Evolutionary conservation across 2,113 vertebrate genomes (phyloP).

Genomic region (Podocnemis expansa): DNA sequence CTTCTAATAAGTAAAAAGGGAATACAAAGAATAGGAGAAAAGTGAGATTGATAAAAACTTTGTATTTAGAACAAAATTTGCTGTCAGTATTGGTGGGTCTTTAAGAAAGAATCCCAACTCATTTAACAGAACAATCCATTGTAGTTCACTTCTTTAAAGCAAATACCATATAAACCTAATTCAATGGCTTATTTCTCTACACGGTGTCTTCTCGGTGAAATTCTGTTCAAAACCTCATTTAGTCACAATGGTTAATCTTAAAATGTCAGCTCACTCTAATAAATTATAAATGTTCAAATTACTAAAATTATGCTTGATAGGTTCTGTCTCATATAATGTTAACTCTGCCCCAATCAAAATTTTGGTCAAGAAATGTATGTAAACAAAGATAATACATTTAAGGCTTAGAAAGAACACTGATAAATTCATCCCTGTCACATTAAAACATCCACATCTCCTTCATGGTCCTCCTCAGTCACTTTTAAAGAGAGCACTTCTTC

Average conservation of each 20-base stretch:
- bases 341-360: slow-evolving; percentile 71
- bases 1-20: background rate
- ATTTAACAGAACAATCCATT: background rate
- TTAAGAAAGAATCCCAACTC: background rate
- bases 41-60: background rate
- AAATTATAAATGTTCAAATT: slow-evolving; percentile 22
- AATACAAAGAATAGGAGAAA: background rate
- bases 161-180: background rate
- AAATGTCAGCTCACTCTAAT: slow-evolving; percentile 45
- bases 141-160: background rate
- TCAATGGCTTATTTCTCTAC: background rate
- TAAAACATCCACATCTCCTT: slow-evolving; percentile 93
- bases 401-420: slow-evolving; percentile 90
- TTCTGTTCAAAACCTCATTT: background rate
- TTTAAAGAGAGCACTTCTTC: slow-evolving; percentile 96
- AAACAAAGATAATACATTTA: slow-evolving; percentile 75
- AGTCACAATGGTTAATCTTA: slow-evolving; percentile 8
- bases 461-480: slow-evolving; percentile 92
- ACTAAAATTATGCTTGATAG: slow-evolving; percentile 26
- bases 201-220: background rate
- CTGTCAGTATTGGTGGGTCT: background rate
- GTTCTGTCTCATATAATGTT: slow-evolving; percentile 14
- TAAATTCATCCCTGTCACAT: slow-evolving; percentile 91
- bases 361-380: slow-evolving; percentile 79
- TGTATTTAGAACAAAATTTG: background rate